Percentiles rank a stretch among this genome's conserved stretches.
phyloP scores from a whole-genome alignment of 1,140 invertebrate species.

The Dendrolimus kikuchii region DNA sequence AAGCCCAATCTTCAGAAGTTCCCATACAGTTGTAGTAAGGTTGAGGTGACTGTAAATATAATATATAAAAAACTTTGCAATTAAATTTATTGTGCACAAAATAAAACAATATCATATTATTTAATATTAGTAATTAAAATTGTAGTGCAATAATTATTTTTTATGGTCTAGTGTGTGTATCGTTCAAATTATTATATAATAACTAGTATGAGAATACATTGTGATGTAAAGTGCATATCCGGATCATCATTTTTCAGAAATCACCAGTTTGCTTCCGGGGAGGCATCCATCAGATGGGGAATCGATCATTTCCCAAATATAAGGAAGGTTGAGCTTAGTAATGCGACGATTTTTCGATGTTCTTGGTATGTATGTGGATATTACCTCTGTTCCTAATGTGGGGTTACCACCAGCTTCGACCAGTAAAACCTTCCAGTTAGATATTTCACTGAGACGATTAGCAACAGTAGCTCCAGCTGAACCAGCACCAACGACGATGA shows the following conservation, averaged over 20 bases:
- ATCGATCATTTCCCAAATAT: too few relatives aligned
- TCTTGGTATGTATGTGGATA: not conserved
- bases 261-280: too few relatives aligned
- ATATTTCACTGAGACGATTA: constrained; percentile 82
- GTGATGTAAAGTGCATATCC: too few relatives aligned
- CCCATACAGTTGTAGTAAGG: constrained; percentile 31
- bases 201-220: too few relatives aligned
- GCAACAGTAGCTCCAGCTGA: constrained; percentile 90
- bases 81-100: not conserved
- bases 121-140: not conserved
- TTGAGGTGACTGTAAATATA: constrained; percentile 26
- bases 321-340: too few relatives aligned
- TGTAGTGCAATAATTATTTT: not conserved
- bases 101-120: not conserved
- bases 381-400: constrained; percentile 15
- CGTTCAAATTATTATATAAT: too few relatives aligned
- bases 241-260: too few relatives aligned
- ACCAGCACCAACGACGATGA: constrained; percentile 30
- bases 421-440: constrained; percentile 81
- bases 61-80: not conserved
- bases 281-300: too few relatives aligned
- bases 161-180: too few relatives aligned
- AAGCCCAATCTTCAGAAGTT: constrained; percentile 71
- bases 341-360: too few relatives aligned
- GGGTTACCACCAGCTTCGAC: constrained; percentile 55